Percentiles rank a stretch among this genome's conserved stretches.
phyloP scores from a whole-genome alignment of 2,797 vertebrate species.

The Gambelia wislizenii region DNA sequence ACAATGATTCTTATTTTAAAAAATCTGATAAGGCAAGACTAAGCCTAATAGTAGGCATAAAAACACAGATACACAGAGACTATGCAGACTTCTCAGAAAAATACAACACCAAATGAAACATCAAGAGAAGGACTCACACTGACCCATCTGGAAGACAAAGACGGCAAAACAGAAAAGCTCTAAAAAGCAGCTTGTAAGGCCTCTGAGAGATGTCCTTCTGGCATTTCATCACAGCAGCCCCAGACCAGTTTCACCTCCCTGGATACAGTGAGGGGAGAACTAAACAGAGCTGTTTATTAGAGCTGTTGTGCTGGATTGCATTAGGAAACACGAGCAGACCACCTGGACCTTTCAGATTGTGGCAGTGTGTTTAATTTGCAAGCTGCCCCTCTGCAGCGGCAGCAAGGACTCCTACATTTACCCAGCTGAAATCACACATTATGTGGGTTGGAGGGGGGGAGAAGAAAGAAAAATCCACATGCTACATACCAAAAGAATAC shows the following conservation, averaged over 20 bases:
- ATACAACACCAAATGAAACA: conserved; percentile 73
- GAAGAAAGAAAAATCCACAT: conserved; percentile 47
- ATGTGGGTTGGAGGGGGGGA: conserved; percentile 72
- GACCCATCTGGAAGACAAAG: conserved; percentile 90
- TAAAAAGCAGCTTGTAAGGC: conserved; percentile 85
- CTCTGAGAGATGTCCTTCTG: conserved; percentile 86
- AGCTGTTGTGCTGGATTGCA: conserved; percentile 86
- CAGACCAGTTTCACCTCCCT: conserved; percentile 84
- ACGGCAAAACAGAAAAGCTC: conserved; percentile 83
- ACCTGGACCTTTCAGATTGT: conserved; percentile 86
- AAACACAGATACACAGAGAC: conserved; percentile 66
- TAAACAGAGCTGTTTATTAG: conserved; percentile 90
- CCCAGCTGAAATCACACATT: conserved; percentile 76
- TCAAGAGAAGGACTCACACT: conserved; percentile 84
- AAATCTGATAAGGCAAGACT: conserved; percentile 58
- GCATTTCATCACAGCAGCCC: conserved; percentile 87
- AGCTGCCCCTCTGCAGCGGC: conserved; percentile 78
- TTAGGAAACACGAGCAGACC: conserved; percentile 83
- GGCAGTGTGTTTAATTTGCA: conserved; percentile 85
- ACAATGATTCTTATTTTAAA: conserved; percentile 66
- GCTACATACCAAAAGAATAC: conserved; percentile 62
- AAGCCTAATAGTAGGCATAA: conserved; percentile 62
- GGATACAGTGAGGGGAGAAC: conserved; percentile 82
- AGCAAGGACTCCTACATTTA: conserved; percentile 78
- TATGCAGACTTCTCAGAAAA: conserved; percentile 77